phyloP scores from a whole-genome alignment of 2,888 invertebrate species.

The Ctena decussata region DNA sequence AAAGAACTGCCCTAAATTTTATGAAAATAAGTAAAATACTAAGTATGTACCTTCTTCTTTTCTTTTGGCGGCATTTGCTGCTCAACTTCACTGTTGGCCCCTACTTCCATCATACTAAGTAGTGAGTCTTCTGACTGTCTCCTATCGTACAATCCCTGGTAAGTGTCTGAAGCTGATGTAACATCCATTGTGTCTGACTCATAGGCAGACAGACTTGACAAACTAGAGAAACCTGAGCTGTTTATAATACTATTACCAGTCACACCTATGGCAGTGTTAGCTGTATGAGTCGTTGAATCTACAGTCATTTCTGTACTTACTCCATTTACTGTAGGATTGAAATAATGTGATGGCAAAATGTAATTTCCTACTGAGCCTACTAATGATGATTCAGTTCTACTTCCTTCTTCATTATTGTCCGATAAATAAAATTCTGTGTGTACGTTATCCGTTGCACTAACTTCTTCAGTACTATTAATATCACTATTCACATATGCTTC shows the following conservation, averaged over 20 bases:
- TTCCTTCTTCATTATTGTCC: neutral
- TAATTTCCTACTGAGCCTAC: neutral
- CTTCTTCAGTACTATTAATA: conserved; percentile 22
- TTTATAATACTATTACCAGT: conserved; percentile 11
- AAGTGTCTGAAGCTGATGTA: conserved; percentile 57
- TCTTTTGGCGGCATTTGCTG: conserved; percentile 48
- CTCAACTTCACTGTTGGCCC: conserved; percentile 37
- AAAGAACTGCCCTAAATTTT: no score
- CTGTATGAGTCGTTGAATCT: conserved; percentile 61
- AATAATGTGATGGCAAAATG: neutral
- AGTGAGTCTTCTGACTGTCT: conserved; percentile 53
- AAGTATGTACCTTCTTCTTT: conserved; percentile 62
- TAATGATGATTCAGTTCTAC: neutral
- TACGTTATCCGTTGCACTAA: neutral
- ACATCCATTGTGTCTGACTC: conserved; percentile 69
- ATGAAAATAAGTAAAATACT: no score
- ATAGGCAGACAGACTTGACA: conserved; percentile 29
- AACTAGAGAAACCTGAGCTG: conserved; percentile 19
- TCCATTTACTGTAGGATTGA: conserved; percentile 40
- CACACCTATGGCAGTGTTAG: neutral
- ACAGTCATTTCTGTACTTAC: conserved; percentile 57
- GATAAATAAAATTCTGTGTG: neutral
- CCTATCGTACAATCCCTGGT: conserved; percentile 38
- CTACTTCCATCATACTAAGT: conserved; percentile 21
- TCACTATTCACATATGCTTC: conserved; percentile 41